These are phyloP conservation scores for Steromphala cineraria DNA, from an alignment of 2,888 invertebrate genomes.

Conservation along the genomic window DNA sequence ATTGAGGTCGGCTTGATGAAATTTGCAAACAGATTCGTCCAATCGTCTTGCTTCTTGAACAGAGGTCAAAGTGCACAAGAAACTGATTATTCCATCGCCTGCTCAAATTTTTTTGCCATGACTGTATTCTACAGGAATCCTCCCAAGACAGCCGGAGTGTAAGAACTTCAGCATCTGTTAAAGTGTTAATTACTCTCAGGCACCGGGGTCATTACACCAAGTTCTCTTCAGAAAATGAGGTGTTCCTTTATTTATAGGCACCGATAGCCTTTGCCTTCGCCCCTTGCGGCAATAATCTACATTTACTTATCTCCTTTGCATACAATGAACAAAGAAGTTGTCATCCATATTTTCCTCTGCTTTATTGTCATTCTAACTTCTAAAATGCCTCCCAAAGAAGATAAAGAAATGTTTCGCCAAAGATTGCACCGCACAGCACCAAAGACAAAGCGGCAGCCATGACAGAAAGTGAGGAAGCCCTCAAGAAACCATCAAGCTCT, in stretches of 20 bases:
- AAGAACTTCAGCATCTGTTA: not conserved
- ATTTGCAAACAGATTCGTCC: not conserved
- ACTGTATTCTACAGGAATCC: not conserved
- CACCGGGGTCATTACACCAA: not conserved
- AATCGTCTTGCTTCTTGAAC: not conserved
- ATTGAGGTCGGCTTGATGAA: not conserved
- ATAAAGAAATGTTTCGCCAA: too few species aligned
- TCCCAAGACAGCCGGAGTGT: not conserved
- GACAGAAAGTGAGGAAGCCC: not conserved
- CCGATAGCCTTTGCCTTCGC: too few species aligned
- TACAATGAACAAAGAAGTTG: too few species aligned
- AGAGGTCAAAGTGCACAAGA: not conserved
- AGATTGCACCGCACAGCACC: not conserved
- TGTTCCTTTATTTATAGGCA: too few species aligned
- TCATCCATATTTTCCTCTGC: too few species aligned
- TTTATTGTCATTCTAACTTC: too few species aligned
- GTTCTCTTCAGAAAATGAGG: too few species aligned
- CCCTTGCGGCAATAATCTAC: too few species aligned
- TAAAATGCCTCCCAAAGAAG: too few species aligned
- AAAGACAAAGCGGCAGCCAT: not conserved
- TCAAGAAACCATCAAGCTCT: not conserved
- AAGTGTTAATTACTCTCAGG: slow-evolving; percentile 8
- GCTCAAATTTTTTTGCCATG: slow-evolving; percentile 12
- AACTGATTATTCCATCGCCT: not conserved
- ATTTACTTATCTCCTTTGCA: too few species aligned